Base-by-base conservation (phyloP, 2,113 vertebrate species). In the Delphinus delphis region DNA sequence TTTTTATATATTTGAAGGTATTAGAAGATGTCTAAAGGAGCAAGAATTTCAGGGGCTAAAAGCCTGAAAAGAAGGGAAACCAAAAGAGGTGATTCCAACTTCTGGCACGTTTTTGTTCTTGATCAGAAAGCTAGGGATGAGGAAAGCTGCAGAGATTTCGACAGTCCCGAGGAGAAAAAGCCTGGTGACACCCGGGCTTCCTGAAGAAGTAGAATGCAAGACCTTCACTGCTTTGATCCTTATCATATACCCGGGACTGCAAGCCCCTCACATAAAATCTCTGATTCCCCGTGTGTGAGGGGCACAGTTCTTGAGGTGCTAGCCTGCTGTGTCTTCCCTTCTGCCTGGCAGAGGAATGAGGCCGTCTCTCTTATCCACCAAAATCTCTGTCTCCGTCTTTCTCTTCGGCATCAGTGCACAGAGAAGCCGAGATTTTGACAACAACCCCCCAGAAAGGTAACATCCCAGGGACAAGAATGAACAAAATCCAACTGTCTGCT, bases 111-210 rank as follows among this genome's bases (percentile, higher is more conserved):
- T 31, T 21, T 25, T 31, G 65, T 65, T 67, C 26, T 41, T 13
- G 31, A 44, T 28, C 63, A 47, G 15, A 67, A 65, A 79, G 5
- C n/a, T 26, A 6, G 9, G 41, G 8, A 26, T 15, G 14, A 74
- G n/a, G 31, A 9, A 62, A 50, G n/a, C 36, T 28, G 3, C 20
- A 5, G 73, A 92, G 81, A 82, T 9, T 28, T 2, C 9, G 4
- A 5, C 2, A 6, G 9, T 65, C 76, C 41, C 11, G 1, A 33
- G 28, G 44, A 44, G 38, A 94, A 92, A 88, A 8, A 12, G 14
- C 12, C 60, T 28, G 15, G 9, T 12, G 21, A 33, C 3, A 21
- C 12, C 33, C 0, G 0, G 0, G 11, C 83, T 92, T 82, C 55
- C 33, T 1, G 0, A 53, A 17, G 50, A 17, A 53, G 53, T 17